These are phyloP conservation scores for Otus sunia DNA, from an alignment of 2,113 vertebrate genomes.

Conservation along the genomic window DNA sequence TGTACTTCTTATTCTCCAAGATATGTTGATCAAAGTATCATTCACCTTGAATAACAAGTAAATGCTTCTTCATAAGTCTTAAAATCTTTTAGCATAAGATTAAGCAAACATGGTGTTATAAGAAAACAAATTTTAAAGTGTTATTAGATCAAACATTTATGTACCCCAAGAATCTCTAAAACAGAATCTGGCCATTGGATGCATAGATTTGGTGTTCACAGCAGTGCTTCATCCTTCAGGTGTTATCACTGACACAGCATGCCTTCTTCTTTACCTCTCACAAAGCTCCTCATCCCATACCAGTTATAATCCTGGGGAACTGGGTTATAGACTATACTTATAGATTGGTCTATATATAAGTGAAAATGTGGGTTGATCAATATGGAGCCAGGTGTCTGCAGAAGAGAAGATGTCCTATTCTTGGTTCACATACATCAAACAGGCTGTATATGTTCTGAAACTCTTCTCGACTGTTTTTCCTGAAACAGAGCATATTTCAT, in stretches of 20 bases:
- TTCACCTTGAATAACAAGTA: neutral
- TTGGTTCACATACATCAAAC: neutral
- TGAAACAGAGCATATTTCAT: neutral
- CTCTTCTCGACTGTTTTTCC: neutral
- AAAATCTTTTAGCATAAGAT: neutral
- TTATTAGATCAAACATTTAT: neutral
- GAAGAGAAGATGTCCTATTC: neutral
- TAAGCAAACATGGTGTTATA: neutral
- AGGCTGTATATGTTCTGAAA: neutral
- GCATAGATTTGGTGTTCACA: neutral
- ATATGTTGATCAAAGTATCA: neutral
- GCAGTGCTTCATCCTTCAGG: neutral
- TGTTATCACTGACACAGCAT: neutral
- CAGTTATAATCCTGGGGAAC: neutral
- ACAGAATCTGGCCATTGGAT: neutral
- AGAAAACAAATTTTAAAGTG: neutral
- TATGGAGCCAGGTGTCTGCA: neutral
- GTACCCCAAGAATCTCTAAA: neutral
- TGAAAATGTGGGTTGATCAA: neutral
- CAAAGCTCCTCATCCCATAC: neutral
- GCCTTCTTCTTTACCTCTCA: neutral
- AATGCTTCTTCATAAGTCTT: neutral
- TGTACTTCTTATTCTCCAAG: neutral
- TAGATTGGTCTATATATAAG: neutral
- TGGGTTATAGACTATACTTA: neutral